These are phyloP conservation scores for Nephotettix cincticeps DNA, from an alignment of 1,140 invertebrate species.

Conservation along the genomic window DNA sequence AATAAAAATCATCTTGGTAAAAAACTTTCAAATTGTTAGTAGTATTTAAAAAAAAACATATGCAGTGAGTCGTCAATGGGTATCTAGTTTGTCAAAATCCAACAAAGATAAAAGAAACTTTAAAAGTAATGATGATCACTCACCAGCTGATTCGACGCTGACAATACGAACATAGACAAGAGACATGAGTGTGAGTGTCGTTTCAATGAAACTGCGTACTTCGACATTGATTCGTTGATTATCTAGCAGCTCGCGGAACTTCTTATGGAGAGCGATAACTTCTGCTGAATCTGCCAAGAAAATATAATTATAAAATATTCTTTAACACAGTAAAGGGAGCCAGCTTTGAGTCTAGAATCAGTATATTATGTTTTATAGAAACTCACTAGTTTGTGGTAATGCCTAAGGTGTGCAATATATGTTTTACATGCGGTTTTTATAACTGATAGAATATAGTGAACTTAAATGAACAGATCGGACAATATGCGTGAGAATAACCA, in stretches of 20 bases:
- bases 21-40: not conserved
- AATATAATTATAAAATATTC: no score
- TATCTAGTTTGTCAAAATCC: not conserved
- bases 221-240: slow-evolving; percentile 51
- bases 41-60: no score
- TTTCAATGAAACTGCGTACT: slow-evolving; percentile 67
- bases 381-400: no score
- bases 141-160: slow-evolving; percentile 65
- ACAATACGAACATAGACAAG: slow-evolving; percentile 66
- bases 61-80: not conserved
- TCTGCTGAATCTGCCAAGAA: slow-evolving; percentile 65
- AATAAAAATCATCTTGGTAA: not conserved
- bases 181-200: slow-evolving; percentile 64
- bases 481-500: no score
- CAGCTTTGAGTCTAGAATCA: no score
- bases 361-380: no score
- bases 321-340: no score
- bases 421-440: no score
- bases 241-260: slow-evolving; percentile 53
- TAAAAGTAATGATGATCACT: slow-evolving; percentile 29
- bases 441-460: no score
- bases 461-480: no score
- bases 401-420: no score
- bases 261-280: slow-evolving; percentile 57
- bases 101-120: not conserved